Evolutionary conservation across 1,140 invertebrate species (phyloP), one percentile per base, ranked within the genome.

Genomic region (Sarcophaga bullata): DNA sequence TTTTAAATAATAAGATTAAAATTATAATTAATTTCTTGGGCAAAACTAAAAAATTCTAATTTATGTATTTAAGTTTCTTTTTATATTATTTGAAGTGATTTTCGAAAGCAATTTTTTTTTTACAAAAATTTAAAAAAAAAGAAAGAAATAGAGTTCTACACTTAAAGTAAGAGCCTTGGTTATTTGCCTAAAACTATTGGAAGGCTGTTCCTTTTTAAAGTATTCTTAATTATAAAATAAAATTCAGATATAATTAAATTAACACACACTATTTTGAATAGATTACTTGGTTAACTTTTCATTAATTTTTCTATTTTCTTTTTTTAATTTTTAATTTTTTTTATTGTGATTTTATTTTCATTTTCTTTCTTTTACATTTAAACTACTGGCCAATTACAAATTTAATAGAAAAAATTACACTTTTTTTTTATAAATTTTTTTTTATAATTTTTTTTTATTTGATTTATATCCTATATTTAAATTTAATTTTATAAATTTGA

Each of bases 151-250:
- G 4, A 37, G 1, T 4, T 25, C 19, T 72, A 72, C 62, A 19
- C 7, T 25, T 9, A 72, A 72, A 72, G 3, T 72, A 72, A 19
- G 37, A 72, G 37, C 6, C 6, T 25, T 72, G 19, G 9, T 72
- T 72, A 5, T 78, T 15, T 78, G 5, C 52, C 75, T 78, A 78
- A 78, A 50, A 17, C 75, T 78, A 78, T 78, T 78, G 75, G 75
- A 78, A 78, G 75, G 48, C 75, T 48, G 48, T 78, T 78, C 75
- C 75, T 78, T 48, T 62, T 80, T 47, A 80, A 62, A 15, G 58
- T 80, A 46, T 13, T 47, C n/a, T 76, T 76, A 48, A 37, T 76
- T 76, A 46, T 37, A 37, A 37, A 37, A 37, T 37, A 2, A 37
- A 37, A 37, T 37, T 37, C 25, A 1, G 25, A 37, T 37, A 2